Conservation (phyloP, 1,140 invertebrate genomes). For the Oscheius sp. region DNA sequence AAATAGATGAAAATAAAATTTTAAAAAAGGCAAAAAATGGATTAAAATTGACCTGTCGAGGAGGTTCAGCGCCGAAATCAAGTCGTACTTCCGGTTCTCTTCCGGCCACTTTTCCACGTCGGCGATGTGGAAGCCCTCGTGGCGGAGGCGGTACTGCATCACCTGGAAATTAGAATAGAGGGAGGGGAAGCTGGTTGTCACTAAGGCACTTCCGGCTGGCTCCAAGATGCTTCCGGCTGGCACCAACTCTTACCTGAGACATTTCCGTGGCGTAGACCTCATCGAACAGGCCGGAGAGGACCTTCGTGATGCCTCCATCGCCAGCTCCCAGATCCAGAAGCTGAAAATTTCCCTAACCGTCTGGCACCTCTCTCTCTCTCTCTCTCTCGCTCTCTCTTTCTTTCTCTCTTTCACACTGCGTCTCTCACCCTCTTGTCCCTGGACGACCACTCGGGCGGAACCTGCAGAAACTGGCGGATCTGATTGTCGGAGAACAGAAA, state of each 20-base stretch:
- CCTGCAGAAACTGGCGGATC: slow-evolving; percentile 70
- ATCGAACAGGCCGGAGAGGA: slow-evolving; percentile 69
- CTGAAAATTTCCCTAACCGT: no score
- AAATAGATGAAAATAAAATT: no score
- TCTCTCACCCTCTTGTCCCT: slow-evolving; percentile 32
- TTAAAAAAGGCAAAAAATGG: neutral
- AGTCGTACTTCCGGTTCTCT: slow-evolving; percentile 69
- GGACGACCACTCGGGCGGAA: slow-evolving; percentile 49
- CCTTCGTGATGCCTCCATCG: slow-evolving; percentile 80
- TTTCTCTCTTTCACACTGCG: neutral
- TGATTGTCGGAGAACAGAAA: slow-evolving; percentile 81
- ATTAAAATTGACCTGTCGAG: slow-evolving; percentile 70
- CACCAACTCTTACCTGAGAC: slow-evolving; percentile 69
- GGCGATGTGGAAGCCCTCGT: slow-evolving; percentile 69
- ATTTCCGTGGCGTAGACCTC: slow-evolving; percentile 80
- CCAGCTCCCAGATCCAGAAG: slow-evolving; percentile 85
- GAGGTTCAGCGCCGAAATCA: slow-evolving; percentile 82
- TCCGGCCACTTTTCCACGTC: slow-evolving; percentile 74
- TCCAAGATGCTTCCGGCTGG: no score
- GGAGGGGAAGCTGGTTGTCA: neutral
- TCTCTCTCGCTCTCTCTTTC: slow-evolving; percentile 44
- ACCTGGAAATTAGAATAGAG: slow-evolving; percentile 34
- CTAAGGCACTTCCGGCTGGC: no score
- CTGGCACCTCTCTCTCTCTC: no score
- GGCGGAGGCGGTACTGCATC: slow-evolving; percentile 53